Evolutionary conservation across 2,888 invertebrate species (phyloP), one percentile per base, ranked within the genome.

Genomic region (Agriopis leucophaearia): DNA sequence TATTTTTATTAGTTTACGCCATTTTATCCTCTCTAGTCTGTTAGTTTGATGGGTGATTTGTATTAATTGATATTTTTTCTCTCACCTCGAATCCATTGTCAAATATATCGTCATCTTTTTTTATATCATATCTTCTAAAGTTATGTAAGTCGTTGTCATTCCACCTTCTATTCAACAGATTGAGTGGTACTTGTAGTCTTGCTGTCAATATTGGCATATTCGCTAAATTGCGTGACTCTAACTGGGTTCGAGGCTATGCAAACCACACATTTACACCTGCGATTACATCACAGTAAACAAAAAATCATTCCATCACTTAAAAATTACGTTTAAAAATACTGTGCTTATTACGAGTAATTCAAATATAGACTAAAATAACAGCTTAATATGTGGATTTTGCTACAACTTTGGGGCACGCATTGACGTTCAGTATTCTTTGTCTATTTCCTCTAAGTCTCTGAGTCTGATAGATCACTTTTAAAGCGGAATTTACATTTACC

Each of bases 41-140:
- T 42, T 10, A n/a, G 18, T 40, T 12, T 52, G 52, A 27, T 8
- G 27, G 44, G 44, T 44, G 44, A 44, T 12, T 27, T 27, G 27
- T 13, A 12, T 50, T 51, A 13, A 7, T 27, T 35, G 13, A 51
- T 35, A 10, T 4, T 36, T 16, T 35, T 58, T 58, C 8, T 58
- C 59, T 59, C 59, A 59, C 59, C 59, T 59, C 50, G 18, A 5
- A n/a, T 44, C 56, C 15, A 35, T 10, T 57, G n/a, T 35, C 12
- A 42, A 42, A 42, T 18, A 42, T 18, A 40, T 38, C 18, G 47
- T 48, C 18, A 48, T 58, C 44, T 44, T 8, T 57, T 1, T 16
- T 35, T 36, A 36, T 4, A 47, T 45, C 12, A 13, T 8, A 55
- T 50, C 59, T 50, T 50, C 40, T 40, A 47, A 48, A 48, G 10